Evolutionary conservation across 2,797 vertebrate species (phyloP).

Genomic region (Cephalopachus bancanus): DNA sequence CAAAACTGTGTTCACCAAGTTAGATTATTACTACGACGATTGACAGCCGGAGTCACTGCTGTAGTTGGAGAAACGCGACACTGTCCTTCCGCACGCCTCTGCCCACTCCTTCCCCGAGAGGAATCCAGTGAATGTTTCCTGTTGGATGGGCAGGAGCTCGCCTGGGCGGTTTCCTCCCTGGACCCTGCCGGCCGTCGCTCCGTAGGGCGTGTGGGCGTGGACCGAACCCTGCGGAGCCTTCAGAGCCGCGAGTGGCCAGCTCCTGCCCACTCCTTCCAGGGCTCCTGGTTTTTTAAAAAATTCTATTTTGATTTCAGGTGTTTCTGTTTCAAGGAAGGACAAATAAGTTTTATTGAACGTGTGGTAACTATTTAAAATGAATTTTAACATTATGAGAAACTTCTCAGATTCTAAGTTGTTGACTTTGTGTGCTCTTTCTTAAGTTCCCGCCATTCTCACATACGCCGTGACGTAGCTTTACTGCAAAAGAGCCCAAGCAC

Average conservation of each 20-base stretch:
- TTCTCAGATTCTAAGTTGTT: slow-evolving; percentile 16
- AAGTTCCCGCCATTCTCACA: background rate
- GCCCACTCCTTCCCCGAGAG: slow-evolving; percentile 50
- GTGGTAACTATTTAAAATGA: slow-evolving; percentile 74
- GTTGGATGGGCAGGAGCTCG: background rate
- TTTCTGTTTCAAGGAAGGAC: slow-evolving; percentile 79
- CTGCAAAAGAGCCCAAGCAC: background rate
- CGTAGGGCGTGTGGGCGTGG: background rate
- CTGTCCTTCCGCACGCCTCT: slow-evolving; percentile 5
- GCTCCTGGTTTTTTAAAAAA: slow-evolving; percentile 62
- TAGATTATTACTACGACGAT: slow-evolving; percentile 93
- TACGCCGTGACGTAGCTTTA: background rate
- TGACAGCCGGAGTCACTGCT: slow-evolving; percentile 60
- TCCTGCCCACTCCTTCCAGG: background rate
- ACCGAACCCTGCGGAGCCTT: slow-evolving; percentile 57
- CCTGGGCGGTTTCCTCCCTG: background rate
- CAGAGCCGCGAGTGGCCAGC: background rate
- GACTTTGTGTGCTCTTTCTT: background rate
- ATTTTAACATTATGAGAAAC: slow-evolving; percentile 77
- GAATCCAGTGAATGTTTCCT: slow-evolving; percentile 21
- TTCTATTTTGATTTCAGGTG: slow-evolving; percentile 70
- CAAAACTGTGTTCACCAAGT: slow-evolving; percentile 95
- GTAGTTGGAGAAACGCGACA: slow-evolving; percentile 71
- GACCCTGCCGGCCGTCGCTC: background rate
- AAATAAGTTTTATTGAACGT: slow-evolving; percentile 75